These are phyloP conservation scores for Bucorvus abyssinicus DNA, from an alignment of 2,797 vertebrate genomes.

Conservation along the genomic window DNA sequence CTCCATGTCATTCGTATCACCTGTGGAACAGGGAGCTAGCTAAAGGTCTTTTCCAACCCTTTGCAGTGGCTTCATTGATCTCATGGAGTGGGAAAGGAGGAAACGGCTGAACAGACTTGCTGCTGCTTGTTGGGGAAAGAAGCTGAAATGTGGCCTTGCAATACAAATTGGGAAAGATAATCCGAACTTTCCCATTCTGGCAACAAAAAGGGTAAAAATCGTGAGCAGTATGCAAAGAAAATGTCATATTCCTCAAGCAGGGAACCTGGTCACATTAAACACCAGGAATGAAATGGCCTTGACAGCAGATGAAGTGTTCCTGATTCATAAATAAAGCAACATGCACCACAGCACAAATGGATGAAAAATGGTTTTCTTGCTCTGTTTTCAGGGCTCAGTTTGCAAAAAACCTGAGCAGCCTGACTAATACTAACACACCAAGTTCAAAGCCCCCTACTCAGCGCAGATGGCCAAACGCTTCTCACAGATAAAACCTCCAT, in stretches of 20 bases:
- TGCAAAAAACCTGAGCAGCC: neutral
- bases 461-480: no score
- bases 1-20: neutral
- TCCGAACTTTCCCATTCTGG: neutral
- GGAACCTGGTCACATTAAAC: neutral
- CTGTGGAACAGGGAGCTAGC: neutral
- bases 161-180: neutral
- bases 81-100: neutral
- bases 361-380: neutral
- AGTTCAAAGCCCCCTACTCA: no score
- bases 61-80: neutral
- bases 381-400: neutral
- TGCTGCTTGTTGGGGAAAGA: neutral
- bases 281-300: neutral
- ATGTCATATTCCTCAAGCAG: neutral
- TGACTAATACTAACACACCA: no score
- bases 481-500: no score
- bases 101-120: accelerated
- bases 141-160: accelerated
- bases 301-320: neutral
- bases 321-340: neutral
- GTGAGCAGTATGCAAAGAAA: neutral
- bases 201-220: neutral
- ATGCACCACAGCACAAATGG: neutral
- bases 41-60: neutral